These are phyloP conservation scores for Trilocha varians DNA, from an alignment of 2,888 invertebrate species.

Conservation along the genomic window DNA sequence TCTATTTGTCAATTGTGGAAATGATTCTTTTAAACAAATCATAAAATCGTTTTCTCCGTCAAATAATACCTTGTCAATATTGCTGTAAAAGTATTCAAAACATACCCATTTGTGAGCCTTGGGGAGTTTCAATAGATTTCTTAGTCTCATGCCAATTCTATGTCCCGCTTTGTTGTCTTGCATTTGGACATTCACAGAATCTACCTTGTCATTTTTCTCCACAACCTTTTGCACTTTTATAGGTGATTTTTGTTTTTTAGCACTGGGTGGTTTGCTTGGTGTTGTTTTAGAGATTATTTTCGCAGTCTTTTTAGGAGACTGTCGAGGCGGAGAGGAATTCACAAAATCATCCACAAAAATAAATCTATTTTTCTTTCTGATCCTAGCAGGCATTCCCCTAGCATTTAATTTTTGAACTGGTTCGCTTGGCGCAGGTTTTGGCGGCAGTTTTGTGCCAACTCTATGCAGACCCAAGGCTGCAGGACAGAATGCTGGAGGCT, in stretches of 20 bases:
- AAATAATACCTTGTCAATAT: conserved; percentile 95
- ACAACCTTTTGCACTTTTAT: conserved; percentile 63
- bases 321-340: conserved; percentile 81
- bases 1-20: conserved; percentile 90
- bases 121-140: conserved; percentile 95
- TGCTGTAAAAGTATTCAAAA: conserved; percentile 99
- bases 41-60: conserved; percentile 97
- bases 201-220: conserved; percentile 61
- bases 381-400: conserved; percentile 91
- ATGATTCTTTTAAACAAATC: conserved; percentile 92
- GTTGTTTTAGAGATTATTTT: conserved; percentile 67
- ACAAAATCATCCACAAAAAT: conserved; percentile 93
- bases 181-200: conserved; percentile 54
- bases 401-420: conserved; percentile 88
- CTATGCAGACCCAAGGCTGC: conserved; percentile 86
- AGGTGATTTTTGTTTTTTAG: conserved; percentile 68
- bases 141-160: conserved; percentile 87
- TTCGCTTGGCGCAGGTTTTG: conserved; percentile 79
- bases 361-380: conserved; percentile 89
- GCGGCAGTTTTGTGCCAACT: conserved; percentile 83
- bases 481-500: conserved; percentile 82
- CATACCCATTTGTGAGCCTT: conserved; percentile 99
- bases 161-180: conserved; percentile 91
- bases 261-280: conserved; percentile 53
- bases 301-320: conserved; percentile 79